Evolutionary conservation across 2,797 vertebrate genomes (phyloP), one percentile per base, ranked within the genome.

Genomic region (Sebastes umbrosus): DNA sequence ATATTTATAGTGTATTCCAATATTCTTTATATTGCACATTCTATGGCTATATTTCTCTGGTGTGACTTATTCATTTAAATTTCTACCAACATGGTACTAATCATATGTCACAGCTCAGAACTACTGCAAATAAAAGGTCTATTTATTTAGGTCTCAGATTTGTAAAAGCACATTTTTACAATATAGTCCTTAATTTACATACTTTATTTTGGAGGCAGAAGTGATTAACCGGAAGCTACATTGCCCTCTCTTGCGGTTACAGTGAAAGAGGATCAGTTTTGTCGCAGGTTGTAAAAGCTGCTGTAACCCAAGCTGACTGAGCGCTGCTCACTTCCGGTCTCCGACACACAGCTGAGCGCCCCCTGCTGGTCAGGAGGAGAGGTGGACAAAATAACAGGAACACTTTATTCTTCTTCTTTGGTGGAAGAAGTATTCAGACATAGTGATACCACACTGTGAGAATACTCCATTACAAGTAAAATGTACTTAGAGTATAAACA

Each of bases 231-330:
- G 82, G 86, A 89, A 64, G 8, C 8, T 0, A 0, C 0, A 1
- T 9, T n/a, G 27, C 3, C 36, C 32, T 1, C 2, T 6, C 18
- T 14, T 22, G 8, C 27, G 2, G 10, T 2, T 10, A 0, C 0
- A 4, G 66, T 72, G 6, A 68, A 34, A 1, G n/a, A 31, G 3
- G 4, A 3, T 1, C 3, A 1, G 11, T 36, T 36, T 36, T 13
- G 69, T 69, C 58, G 75, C 81, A 85, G 66, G 87, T 87, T 82
- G 31, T 65, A 75, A 43, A 73, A 14, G 46, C 74, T 81, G 60
- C 72, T 64, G 85, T 78, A 76, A 84, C 80, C 82, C 31, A 54
- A 70, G 62, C 36, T 64, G 22, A 72, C 62, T 67, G 69, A 73
- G 50, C 46, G 46, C 73, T 6, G 27, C 10, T 32, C 2, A 16